phyloP scores from a whole-genome alignment of 2,113 vertebrate genomes.

The Lipotes vexillifer region DNA sequence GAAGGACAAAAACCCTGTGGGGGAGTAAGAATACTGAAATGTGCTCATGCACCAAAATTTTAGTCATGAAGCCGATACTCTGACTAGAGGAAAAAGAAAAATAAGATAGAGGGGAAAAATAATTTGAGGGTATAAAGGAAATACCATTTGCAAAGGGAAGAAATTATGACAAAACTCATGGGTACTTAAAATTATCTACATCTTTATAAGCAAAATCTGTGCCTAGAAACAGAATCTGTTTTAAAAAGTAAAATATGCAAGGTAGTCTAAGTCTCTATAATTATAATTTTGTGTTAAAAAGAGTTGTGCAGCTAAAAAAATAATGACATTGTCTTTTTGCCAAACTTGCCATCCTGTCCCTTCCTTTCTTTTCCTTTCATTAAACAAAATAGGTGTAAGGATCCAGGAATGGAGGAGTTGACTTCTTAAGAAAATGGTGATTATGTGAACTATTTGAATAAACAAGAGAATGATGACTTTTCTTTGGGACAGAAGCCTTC shows the following conservation, averaged over 20 bases:
- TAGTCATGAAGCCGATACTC: slow-evolving; percentile 49
- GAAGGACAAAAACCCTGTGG: slow-evolving; percentile 58
- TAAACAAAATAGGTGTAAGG: not conserved
- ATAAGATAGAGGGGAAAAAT: not conserved
- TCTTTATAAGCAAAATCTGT: slow-evolving; percentile 5
- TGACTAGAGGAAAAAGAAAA: slow-evolving; percentile 44
- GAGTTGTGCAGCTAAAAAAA: not conserved
- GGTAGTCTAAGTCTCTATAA: not conserved
- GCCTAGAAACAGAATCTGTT: not conserved
- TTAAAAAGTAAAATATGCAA: not conserved
- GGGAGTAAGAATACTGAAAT: slow-evolving; percentile 56
- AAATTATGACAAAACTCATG: not conserved
- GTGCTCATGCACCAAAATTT: slow-evolving; percentile 59
- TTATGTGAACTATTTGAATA: not conserved
- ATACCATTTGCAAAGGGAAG: slow-evolving; percentile 5
- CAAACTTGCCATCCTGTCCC: not conserved
- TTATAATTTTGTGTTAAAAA: not conserved
- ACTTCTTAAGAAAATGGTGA: not conserved
- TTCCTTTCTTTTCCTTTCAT: not conserved
- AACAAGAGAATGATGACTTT: not conserved
- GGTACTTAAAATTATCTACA: not conserved
- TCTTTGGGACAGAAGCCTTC: not conserved
- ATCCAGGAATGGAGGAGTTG: not conserved
- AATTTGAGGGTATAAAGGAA: not conserved
- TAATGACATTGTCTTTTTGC: not conserved